These are phyloP conservation scores for Xenus cinereus DNA, from an alignment of 2,113 vertebrate genomes.

Conservation along the genomic window DNA sequence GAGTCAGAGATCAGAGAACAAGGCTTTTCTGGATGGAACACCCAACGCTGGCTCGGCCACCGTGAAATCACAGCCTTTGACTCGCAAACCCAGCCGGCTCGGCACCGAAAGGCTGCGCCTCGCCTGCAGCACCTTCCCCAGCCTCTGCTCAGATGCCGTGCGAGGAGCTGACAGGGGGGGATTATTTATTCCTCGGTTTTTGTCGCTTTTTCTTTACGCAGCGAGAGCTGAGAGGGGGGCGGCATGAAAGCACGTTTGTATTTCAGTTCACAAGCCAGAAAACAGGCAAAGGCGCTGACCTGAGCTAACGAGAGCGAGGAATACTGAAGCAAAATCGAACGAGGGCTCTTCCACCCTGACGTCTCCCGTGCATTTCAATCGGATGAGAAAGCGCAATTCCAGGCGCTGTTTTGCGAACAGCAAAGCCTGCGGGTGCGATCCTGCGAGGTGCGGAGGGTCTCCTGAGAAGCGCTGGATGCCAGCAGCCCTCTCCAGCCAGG, in stretches of 20 bases:
- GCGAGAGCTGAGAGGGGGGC: not conserved
- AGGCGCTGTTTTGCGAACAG: not conserved
- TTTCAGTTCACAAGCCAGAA: not conserved
- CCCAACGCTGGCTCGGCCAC: not conserved
- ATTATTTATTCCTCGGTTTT: not conserved
- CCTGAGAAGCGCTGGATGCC: rapidly evolving
- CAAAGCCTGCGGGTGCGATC: not conserved
- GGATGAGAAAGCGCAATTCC: not conserved
- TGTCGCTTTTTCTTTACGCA: not conserved
- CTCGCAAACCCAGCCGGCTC: not conserved
- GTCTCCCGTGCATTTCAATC: not conserved
- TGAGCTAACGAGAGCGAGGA: not conserved
- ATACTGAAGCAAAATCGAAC: not conserved
- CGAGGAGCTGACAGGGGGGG: not conserved
- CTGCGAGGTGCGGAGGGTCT: not conserved
- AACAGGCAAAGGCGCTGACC: not conserved
- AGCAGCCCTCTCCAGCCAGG: not conserved
- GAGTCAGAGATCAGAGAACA: not conserved
- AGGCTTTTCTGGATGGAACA: not conserved
- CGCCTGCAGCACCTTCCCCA: not conserved
- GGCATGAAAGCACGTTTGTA: not conserved
- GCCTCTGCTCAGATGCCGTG: not conserved
- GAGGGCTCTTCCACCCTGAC: not conserved
- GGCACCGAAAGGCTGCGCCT: not conserved
- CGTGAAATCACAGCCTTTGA: not conserved